These are phyloP conservation scores for Phoronis australis DNA, from an alignment of 2,888 invertebrate genomes.

Conservation along the genomic window DNA sequence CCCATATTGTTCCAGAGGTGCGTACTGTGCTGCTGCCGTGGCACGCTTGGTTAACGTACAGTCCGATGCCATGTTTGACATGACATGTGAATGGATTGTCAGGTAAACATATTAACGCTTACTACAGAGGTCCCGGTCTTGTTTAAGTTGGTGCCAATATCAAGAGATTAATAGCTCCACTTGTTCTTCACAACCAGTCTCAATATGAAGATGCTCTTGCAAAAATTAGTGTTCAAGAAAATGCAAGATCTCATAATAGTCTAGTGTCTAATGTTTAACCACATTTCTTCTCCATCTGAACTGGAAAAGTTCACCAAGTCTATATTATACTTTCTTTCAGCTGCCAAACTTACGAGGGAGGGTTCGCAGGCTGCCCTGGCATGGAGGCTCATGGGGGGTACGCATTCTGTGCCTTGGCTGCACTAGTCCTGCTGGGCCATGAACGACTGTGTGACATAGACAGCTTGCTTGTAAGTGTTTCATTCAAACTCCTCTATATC, in stretches of 20 bases:
- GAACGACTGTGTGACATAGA: slow-evolving; percentile 70
- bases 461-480: slow-evolving; percentile 58
- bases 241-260: too few relatives aligned
- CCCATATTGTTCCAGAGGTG: slow-evolving; percentile 65
- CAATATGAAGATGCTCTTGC: too few relatives aligned
- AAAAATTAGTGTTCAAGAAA: too few relatives aligned
- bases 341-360: slow-evolving; percentile 98
- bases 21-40: slow-evolving; percentile 91
- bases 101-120: slow-evolving; percentile 58
- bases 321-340: too few relatives aligned
- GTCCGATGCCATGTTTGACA: slow-evolving; percentile 72
- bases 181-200: too few relatives aligned
- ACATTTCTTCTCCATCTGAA: too few relatives aligned
- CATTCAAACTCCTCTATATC: neutral
- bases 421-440: slow-evolving; percentile 75
- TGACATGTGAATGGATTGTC: slow-evolving; percentile 86
- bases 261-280: too few relatives aligned
- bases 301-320: too few relatives aligned
- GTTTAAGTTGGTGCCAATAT: too few relatives aligned
- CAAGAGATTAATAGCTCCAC: too few relatives aligned
- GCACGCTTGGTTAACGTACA: slow-evolving; percentile 76
- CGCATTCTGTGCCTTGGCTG: slow-evolving; percentile 92
- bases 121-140: too few relatives aligned
- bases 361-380: slow-evolving; percentile 88
- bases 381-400: slow-evolving; percentile 99